Percentiles rank a stretch among this genome's conserved stretches.
These are phyloP conservation scores for Sebastes schlegelii DNA, from an alignment of 2,113 vertebrate species.

Conservation along the genomic window DNA sequence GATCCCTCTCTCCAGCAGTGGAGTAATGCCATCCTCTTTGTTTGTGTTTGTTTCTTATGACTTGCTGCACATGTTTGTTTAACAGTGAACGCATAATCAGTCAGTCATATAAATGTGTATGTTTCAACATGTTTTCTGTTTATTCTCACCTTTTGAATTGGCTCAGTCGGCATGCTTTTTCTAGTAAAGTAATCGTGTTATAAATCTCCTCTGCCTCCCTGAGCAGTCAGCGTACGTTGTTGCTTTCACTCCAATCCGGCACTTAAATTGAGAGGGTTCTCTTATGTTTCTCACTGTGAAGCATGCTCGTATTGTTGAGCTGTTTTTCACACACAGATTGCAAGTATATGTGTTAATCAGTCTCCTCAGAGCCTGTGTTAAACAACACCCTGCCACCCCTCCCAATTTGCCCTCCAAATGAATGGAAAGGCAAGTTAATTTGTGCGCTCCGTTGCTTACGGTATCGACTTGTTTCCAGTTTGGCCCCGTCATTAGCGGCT, in stretches of 20 bases:
- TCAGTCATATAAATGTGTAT: not conserved
- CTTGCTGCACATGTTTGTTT: not conserved
- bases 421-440: conserved; percentile 66
- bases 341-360: conserved; percentile 48
- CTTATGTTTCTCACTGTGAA: conserved; percentile 27
- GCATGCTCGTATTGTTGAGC: conserved; percentile 7
- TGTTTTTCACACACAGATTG: conserved; percentile 26
- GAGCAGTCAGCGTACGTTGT: not conserved
- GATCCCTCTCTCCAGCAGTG: conserved; percentile 85
- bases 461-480: conserved; percentile 62
- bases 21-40: conserved; percentile 70
- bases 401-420: conserved; percentile 42
- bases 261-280: conserved; percentile 11
- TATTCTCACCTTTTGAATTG: conserved; percentile 11
- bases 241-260: not conserved
- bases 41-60: conserved; percentile 9
- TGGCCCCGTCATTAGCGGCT: conserved; percentile 47
- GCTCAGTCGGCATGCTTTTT: not conserved
- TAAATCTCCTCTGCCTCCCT: conserved; percentile 13
- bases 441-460: conserved; percentile 41
- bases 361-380: conserved; percentile 25
- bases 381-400: conserved; percentile 23
- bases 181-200: not conserved
- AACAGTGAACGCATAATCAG: conserved; percentile 28
- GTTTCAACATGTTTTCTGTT: conserved; percentile 15